A percentile compares a stretch with the other conserved stretches of the same genome.
phyloP scores from a whole-genome alignment of 2,113 vertebrate genomes.

The Lathamus discolor region DNA sequence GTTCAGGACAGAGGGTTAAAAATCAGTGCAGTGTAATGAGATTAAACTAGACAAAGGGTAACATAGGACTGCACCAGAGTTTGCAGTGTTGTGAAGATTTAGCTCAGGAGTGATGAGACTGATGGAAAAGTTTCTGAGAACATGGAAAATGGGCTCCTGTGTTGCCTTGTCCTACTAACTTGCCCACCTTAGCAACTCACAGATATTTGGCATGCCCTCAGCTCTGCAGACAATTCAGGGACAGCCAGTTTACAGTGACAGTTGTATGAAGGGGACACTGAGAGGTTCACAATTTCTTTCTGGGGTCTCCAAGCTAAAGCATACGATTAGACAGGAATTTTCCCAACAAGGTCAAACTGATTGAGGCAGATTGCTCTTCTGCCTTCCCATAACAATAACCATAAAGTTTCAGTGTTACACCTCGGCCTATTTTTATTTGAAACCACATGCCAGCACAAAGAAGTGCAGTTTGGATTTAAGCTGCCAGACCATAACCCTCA shows the following conservation, averaged over 20 bases:
- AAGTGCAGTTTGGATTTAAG: background rate
- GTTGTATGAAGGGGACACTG: rapidly evolving
- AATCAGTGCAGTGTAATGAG: background rate
- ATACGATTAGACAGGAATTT: background rate
- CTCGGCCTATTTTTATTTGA: background rate
- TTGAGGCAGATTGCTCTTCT: background rate
- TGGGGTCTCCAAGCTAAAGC: background rate
- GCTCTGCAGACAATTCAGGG: background rate
- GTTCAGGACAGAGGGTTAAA: background rate
- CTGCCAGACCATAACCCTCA: background rate
- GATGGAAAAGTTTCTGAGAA: background rate
- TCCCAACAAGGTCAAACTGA: background rate
- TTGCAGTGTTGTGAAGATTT: background rate
- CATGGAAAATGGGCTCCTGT: background rate
- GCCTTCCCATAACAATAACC: background rate
- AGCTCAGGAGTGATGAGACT: background rate
- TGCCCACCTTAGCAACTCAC: background rate
- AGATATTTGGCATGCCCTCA: background rate
- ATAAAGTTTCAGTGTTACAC: background rate
- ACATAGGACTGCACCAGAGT: background rate
- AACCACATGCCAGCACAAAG: background rate
- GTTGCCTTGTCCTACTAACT: background rate
- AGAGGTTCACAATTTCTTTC: background rate
- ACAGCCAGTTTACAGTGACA: background rate
- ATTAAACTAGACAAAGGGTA: background rate